Conservation (phyloP, 2,888 invertebrate genomes). For the Xestobium rufovillosum region DNA sequence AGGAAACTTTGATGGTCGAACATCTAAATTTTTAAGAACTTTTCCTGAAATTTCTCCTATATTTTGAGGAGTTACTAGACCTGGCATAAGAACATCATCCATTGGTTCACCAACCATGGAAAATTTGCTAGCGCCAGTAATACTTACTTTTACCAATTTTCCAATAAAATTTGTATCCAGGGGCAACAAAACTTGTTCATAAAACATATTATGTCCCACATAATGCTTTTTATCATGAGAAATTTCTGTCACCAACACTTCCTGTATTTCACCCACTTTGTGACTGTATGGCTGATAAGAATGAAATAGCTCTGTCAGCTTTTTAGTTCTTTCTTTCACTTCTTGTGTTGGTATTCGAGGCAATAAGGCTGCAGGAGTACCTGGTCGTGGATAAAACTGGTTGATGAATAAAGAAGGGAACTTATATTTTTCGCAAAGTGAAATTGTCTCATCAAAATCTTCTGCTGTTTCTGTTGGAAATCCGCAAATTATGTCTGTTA, state of each 20-base stretch:
- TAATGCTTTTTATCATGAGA: slow-evolving; percentile 85
- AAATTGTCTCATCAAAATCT: slow-evolving; percentile 84
- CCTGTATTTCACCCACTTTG: slow-evolving; percentile 58
- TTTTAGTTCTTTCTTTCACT: slow-evolving; percentile 85
- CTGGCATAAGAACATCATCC: slow-evolving; percentile 46
- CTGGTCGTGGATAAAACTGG: slow-evolving; percentile 94
- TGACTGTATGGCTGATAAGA: slow-evolving; percentile 80
- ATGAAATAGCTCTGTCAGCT: slow-evolving; percentile 79
- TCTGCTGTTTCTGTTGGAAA: slow-evolving; percentile 91
- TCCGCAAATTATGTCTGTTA: slow-evolving; percentile 97
- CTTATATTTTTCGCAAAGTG: slow-evolving; percentile 73
- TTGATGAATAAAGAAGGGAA: slow-evolving; percentile 96
- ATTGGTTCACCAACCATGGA: slow-evolving; percentile 68
- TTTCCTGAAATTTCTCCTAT: slow-evolving; percentile 53
- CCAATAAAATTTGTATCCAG: slow-evolving; percentile 73
- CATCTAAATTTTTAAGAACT: slow-evolving; percentile 21
- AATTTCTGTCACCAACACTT: slow-evolving; percentile 85
- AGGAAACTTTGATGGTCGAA: slow-evolving; percentile 30
- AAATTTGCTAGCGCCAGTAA: slow-evolving; percentile 62
- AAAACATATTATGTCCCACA: slow-evolving; percentile 92
- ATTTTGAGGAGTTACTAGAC: slow-evolving; percentile 48
- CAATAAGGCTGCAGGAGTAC: slow-evolving; percentile 93
- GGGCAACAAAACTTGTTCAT: slow-evolving; percentile 87
- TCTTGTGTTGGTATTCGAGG: slow-evolving; percentile 73
- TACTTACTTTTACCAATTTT: slow-evolving; percentile 70